phyloP scores from a whole-genome alignment of 2,113 vertebrate genomes.

The Podocnemis expansa region DNA sequence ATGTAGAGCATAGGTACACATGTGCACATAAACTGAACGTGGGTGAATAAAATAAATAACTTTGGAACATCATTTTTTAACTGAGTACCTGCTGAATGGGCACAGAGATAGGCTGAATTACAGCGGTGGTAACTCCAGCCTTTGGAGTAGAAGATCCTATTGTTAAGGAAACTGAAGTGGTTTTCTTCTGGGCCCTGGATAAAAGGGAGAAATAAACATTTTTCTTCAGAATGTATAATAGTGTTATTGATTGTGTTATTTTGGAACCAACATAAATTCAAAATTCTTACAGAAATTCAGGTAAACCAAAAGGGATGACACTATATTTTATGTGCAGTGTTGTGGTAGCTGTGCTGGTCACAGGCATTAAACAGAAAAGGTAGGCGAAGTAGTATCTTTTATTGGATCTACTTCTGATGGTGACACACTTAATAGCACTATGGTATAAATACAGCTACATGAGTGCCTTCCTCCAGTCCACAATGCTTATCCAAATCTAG shows the following conservation, averaged over 20 bases:
- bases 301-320: background rate
- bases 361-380: background rate
- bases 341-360: background rate
- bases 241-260: background rate
- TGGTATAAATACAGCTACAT: background rate
- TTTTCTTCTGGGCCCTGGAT: constrained; percentile 93
- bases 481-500: background rate
- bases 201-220: background rate
- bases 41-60: background rate
- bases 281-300: background rate
- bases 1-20: background rate
- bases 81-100: constrained; percentile 80
- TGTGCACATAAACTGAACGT: background rate
- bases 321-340: background rate
- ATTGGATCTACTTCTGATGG: background rate
- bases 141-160: constrained; percentile 92
- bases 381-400: background rate
- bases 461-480: background rate
- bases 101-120: constrained; percentile 91
- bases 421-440: background rate
- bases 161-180: constrained; percentile 92
- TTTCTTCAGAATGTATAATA: background rate
- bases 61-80: background rate
- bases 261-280: fast-evolving
- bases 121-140: constrained; percentile 86